Evolutionary conservation across 2,888 invertebrate genomes (phyloP).

Genomic region (Agrypnus murinus): DNA sequence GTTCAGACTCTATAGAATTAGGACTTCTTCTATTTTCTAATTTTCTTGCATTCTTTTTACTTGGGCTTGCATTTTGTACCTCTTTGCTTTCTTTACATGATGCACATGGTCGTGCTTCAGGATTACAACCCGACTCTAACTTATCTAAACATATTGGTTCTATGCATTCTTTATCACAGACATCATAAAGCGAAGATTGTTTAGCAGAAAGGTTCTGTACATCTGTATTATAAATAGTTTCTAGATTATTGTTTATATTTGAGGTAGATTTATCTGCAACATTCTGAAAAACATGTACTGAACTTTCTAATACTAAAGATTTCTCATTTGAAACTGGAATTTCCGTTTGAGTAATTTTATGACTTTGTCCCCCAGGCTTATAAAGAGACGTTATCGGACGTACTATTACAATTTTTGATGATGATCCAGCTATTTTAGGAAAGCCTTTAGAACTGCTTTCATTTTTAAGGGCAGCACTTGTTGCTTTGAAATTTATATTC

Average conservation of each 20-base stretch:
- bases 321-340: background rate
- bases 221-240: constrained; percentile 9
- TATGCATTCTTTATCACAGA: no score
- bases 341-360: constrained; percentile 13
- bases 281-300: background rate
- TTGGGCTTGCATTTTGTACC: background rate
- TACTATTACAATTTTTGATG: constrained; percentile 42
- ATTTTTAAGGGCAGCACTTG: constrained; percentile 43
- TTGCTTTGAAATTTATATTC: constrained; percentile 48
- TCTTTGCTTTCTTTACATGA: background rate
- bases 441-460: constrained; percentile 46
- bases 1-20: constrained; percentile 26
- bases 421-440: constrained; percentile 22
- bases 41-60: background rate
- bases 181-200: no score
- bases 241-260: background rate
- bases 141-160: no score
- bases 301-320: constrained; percentile 6
- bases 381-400: constrained; percentile 19
- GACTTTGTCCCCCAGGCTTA: background rate
- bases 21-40: constrained; percentile 12
- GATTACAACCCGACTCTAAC: no score
- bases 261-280: no score
- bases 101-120: no score
- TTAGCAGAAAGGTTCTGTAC: background rate